Base-by-base conservation (phyloP, 2,888 invertebrate genomes). In the Timema cristinae region DNA sequence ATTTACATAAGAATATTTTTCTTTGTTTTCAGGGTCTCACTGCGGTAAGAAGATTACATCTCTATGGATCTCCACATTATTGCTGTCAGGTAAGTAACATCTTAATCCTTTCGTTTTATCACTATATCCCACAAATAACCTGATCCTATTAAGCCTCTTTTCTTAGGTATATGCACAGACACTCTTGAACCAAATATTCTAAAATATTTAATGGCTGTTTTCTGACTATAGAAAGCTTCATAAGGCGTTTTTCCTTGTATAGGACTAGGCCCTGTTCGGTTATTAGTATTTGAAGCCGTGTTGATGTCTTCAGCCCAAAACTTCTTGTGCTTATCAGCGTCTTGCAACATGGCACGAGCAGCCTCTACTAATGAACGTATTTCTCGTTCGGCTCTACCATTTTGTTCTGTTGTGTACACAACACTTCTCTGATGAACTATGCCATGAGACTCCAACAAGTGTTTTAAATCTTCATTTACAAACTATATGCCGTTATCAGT, bases 81-180 rank as follows among this genome's bases (percentile, higher is more conserved):
- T 32, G 32, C 32, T 32, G 32, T 32, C 32, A 32, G 32, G 32
- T 32, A 32, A 32, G 32, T 32, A 32, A 32, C 32, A 32, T 32
- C 32, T 32, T 32, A 32, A 32, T 32, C 32, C 32, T 32, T 32
- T 32, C 32, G 32, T 32, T 32, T 32, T 32, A 32, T 32, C 32
- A 32, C 32, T 32, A 32, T 59, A 59, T 16, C 59, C 59, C 9
- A 59, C 15, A 5, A 59, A 59, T 5, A n/a, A 16, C 8, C 59
- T n/a, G 15, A 7, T 59, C 8, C 6, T 13, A 59, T 59, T 59
- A 10, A 13, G 8, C 59, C 5, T 59, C 15, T 59, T 59, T 6
- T n/a, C 32, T 59, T 59, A n/a, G 59, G 59, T 8, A 59, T 32
- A n/a, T 59, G 59, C 13, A 59, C 59, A 59, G 13, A 59, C 8